Conservation (phyloP, 2,113 vertebrate species). For the Osmerus mordax region DNA sequence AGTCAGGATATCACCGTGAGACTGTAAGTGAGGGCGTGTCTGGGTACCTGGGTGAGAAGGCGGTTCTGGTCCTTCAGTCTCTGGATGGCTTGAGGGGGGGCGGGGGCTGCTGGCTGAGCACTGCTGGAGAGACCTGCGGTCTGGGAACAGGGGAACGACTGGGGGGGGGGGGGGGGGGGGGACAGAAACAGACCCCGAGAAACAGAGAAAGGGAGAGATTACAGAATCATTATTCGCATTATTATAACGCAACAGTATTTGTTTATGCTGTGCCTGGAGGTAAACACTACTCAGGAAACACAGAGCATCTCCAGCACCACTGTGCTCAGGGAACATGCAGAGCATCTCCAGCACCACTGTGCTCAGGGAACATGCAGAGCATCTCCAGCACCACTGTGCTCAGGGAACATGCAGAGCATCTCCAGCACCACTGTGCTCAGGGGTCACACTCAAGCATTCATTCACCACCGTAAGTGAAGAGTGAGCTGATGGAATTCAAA, state of each 20-base stretch:
- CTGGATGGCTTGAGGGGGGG: conserved; percentile 80
- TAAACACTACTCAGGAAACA: too few species aligned
- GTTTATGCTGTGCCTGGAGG: too few species aligned
- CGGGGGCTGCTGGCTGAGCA: conserved; percentile 49
- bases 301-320: too few species aligned
- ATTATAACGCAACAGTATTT: too few species aligned
- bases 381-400: too few species aligned
- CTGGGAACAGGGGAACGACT: conserved; percentile 60
- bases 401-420: not conserved
- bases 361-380: too few species aligned
- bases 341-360: too few species aligned
- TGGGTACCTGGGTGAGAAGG: conserved; percentile 86
- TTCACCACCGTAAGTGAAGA: too few species aligned
- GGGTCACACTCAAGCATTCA: too few species aligned
- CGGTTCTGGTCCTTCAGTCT: conserved; percentile 95
- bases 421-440: not conserved
- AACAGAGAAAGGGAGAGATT: not conserved
- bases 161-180: conserved; percentile 12
- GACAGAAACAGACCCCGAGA: conserved; percentile 3
- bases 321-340: too few species aligned
- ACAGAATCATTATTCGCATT: too few species aligned
- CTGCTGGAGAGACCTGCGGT: conserved; percentile 34
- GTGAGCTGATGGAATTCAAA: not conserved
- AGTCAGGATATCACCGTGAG: too few species aligned
- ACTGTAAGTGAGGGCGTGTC: not conserved